Conservation (phyloP, 2,113 vertebrate species). For the Brienomyrus brachyistius region DNA sequence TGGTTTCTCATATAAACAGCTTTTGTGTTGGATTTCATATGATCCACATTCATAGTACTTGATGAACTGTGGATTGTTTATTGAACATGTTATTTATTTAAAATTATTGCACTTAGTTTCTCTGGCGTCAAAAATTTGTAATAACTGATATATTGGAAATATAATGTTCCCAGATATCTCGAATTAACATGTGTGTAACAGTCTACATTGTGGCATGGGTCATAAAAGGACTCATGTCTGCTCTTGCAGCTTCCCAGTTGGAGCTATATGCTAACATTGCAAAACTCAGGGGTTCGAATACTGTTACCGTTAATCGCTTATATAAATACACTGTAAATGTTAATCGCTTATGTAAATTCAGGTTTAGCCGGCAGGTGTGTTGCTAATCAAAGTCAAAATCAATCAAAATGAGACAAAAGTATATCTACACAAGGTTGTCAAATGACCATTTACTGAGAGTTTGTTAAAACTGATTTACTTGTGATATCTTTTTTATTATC, state of each 20-base stretch:
- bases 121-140: background rate
- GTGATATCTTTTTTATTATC: background rate
- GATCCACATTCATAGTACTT: background rate
- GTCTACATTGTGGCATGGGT: background rate
- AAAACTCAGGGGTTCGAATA: background rate
- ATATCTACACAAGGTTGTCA: background rate
- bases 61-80: background rate
- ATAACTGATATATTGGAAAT: background rate
- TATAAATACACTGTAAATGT: background rate
- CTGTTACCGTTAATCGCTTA: background rate
- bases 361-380: background rate
- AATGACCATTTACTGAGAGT: background rate
- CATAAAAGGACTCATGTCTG: background rate
- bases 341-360: background rate
- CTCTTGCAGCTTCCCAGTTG: background rate
- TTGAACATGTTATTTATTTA: background rate
- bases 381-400: background rate
- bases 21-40: background rate
- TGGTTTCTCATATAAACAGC: background rate
- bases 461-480: background rate
- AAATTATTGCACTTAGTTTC: background rate
- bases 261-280: background rate
- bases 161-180: no score
- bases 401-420: background rate
- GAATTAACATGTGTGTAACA: background rate